Conservation (phyloP, 2,797 vertebrate species). For the Heliangelus exortis region DNA sequence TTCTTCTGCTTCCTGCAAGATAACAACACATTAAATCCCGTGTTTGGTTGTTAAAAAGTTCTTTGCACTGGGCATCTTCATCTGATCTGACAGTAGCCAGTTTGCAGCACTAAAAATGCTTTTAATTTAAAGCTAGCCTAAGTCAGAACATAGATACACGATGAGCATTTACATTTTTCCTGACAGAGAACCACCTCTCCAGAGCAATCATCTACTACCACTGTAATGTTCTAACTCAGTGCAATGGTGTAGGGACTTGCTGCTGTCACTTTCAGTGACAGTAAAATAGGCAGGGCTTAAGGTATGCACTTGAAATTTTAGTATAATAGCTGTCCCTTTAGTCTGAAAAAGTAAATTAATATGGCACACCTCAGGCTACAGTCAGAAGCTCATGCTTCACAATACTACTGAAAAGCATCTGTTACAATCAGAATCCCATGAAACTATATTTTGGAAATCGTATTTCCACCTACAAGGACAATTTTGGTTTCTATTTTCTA, state of each 20-base stretch:
- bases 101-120: background rate
- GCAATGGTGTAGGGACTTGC: background rate
- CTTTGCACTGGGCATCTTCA: background rate
- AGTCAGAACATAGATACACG: background rate
- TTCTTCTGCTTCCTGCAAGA: background rate
- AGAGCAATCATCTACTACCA: background rate
- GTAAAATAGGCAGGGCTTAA: background rate
- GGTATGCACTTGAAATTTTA: background rate
- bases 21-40: background rate
- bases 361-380: background rate
- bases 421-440: background rate
- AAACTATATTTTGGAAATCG: background rate
- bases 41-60: background rate
- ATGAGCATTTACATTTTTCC: background rate
- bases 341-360: background rate
- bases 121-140: background rate
- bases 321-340: background rate
- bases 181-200: background rate
- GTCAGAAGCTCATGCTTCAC: background rate
- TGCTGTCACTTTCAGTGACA: too few species aligned
- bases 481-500: background rate
- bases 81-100: background rate
- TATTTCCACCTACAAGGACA: background rate
- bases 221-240: background rate
- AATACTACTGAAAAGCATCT: background rate